Evolutionary conservation across 2,113 vertebrate genomes (phyloP).

Genomic region (Rhadina sibilatrix): DNA sequence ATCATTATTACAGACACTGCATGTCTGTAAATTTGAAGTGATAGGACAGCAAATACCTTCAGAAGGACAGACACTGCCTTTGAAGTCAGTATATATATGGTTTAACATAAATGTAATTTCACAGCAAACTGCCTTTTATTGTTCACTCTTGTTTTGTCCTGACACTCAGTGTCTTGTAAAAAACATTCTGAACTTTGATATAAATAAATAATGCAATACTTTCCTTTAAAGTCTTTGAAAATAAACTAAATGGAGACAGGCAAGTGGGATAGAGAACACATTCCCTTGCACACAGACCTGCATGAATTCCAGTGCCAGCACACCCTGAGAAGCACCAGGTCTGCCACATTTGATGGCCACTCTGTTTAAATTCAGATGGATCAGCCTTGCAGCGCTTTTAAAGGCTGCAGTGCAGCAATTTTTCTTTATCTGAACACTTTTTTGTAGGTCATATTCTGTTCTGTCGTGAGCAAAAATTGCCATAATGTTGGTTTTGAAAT

Average conservation of each 20-base stretch:
- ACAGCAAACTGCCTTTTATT: conserved; percentile 58
- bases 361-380: not conserved
- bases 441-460: not conserved
- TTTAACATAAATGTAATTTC: conserved; percentile 55
- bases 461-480: not conserved
- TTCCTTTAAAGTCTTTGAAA: conserved; percentile 10
- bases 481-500: not conserved
- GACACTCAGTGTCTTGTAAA: conserved; percentile 1
- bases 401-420: not conserved
- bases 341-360: not conserved
- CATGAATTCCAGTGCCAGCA: not conserved
- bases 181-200: conserved; percentile 2
- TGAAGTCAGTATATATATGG: conserved; percentile 27
- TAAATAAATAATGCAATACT: conserved; percentile 13
- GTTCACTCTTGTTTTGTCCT: conserved; percentile 40
- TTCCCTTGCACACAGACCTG: not conserved
- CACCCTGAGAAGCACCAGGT: fast-evolving
- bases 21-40: conserved; percentile 36
- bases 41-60: conserved; percentile 32
- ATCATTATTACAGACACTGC: conserved; percentile 3
- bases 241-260: not conserved
- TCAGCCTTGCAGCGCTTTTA: not conserved
- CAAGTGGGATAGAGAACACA: not conserved
- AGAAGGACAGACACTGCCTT: conserved; percentile 51
- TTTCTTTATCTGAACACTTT: not conserved